Base-by-base conservation (phyloP, 37 sponge, comb jelly and placozoan species). In the Beroe forskalii region DNA sequence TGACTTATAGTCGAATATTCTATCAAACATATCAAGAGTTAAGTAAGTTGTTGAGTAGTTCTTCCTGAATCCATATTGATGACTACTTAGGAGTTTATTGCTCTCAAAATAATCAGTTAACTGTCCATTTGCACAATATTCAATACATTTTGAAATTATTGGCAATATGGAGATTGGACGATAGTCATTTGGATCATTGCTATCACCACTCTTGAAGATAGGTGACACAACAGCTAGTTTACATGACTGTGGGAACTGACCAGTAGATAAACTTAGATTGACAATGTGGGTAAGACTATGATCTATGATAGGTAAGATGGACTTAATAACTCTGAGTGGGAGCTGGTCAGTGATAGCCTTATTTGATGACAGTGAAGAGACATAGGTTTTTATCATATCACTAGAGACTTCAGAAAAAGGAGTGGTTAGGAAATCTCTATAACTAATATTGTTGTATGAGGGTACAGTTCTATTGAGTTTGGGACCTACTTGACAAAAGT, bases 21-120 rank as follows among this genome's bases (percentile, higher is more conserved):
- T 64, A 64, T 64, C 66, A 64, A 64, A 64, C 31, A 64, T 30
- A 22, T 64, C 66, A n/a, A 64, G 25, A 6, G 25, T 64, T 6
- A 64, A 23, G 31, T 30, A 64, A 30, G 66, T 64, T 22, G 66
- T 64, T 30, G 66, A 64, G 25, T 64, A 23, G 25, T 64, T 64
- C 17, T 64, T 64, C 31, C 66, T 64, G 25, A 64, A 64, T 23
- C 66, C 66, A 22, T n/a, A 64, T 64, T 64, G 66, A 23, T 64
- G 14, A 23, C 17, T 64, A 64, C 25, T 22, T 64, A 64, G 25
- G 31, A 64, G 25, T 6, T 30, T 64, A 6, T 64, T 64, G 6
- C 25, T 23, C 25, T 64, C 66, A 64, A 64, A 30, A 22, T 64
- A 64, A 6, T 64, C 25, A 6, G 66, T 64, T 4, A 64, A 22